Evolutionary conservation across 2,113 vertebrate species (phyloP).

Genomic region (Toxotes jaculatrix): DNA sequence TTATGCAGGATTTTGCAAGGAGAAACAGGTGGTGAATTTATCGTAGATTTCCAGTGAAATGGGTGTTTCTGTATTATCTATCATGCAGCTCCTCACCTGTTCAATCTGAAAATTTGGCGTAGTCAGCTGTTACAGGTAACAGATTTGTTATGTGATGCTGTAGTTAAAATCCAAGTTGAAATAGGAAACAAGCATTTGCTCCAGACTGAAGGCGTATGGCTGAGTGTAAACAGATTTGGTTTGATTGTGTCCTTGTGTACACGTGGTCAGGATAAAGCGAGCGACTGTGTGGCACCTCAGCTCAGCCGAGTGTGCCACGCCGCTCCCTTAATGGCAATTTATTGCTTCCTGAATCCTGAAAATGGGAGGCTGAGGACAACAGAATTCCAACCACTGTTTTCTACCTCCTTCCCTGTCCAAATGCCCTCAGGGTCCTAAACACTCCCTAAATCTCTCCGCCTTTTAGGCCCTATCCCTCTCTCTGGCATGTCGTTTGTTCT

Average conservation of each 20-base stretch:
- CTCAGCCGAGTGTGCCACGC: slow-evolving; percentile 50
- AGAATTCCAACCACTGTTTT: slow-evolving; percentile 74
- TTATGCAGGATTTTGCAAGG: slow-evolving; percentile 14
- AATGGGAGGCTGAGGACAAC: slow-evolving; percentile 72
- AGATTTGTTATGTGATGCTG: neutral
- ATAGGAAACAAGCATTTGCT: neutral
- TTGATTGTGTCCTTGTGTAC: slow-evolving; percentile 50
- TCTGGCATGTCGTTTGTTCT: slow-evolving; percentile 56
- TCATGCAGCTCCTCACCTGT: slow-evolving; percentile 13
- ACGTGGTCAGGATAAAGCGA: slow-evolving; percentile 59
- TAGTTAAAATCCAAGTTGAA: neutral
- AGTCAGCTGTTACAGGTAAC: neutral
- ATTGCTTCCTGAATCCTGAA: slow-evolving; percentile 83
- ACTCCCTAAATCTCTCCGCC: slow-evolving; percentile 70
- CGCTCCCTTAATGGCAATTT: slow-evolving; percentile 81
- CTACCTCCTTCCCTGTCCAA: slow-evolving; percentile 50
- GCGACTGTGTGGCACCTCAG: slow-evolving; percentile 80
- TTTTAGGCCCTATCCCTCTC: slow-evolving; percentile 44
- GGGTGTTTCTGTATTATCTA: neutral
- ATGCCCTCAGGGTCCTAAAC: slow-evolving; percentile 42
- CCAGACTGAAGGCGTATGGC: neutral
- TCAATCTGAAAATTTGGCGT: slow-evolving; percentile 13
- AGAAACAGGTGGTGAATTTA: slow-evolving; percentile 67
- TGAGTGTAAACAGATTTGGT: slow-evolving; percentile 10
- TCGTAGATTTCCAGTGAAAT: slow-evolving; percentile 6